Conservation (phyloP, 2,113 vertebrate species). For the Cricetomys ansorgei region DNA sequence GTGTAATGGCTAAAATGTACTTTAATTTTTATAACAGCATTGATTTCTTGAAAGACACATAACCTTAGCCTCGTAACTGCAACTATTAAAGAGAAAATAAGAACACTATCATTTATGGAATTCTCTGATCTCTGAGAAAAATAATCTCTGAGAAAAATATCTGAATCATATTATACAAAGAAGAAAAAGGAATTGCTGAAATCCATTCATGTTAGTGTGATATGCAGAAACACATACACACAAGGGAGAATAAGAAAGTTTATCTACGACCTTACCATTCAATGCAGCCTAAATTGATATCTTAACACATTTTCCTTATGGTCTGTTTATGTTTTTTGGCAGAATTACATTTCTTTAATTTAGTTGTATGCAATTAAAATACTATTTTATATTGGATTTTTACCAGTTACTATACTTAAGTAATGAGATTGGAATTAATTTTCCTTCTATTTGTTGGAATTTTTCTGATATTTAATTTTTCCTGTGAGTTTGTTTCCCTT, state of each 20-base stretch:
- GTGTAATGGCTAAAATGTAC: background rate
- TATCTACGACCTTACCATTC: background rate
- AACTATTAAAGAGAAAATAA: background rate
- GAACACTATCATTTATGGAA: background rate
- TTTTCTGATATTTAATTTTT: slow-evolving; percentile 8
- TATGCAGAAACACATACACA: background rate
- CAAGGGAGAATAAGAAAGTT: background rate
- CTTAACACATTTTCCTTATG: slow-evolving; percentile 22
- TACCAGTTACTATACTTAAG: background rate
- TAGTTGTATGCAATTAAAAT: slow-evolving; percentile 20
- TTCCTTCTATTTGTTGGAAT: background rate
- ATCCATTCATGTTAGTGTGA: background rate
- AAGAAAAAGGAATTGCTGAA: background rate
- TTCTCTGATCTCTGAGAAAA: background rate
- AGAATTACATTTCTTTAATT: background rate
- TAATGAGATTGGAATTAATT: background rate
- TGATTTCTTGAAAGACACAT: background rate
- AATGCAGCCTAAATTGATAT: slow-evolving; percentile 24
- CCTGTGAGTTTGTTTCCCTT: background rate
- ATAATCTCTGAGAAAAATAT: background rate
- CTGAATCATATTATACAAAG: background rate
- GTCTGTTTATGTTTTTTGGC: background rate
- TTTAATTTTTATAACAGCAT: background rate
- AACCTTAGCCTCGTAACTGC: background rate
- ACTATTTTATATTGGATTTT: background rate